Evolutionary conservation across 2,113 vertebrate species (phyloP).

Genomic region (Dipodomys merriami): DNA sequence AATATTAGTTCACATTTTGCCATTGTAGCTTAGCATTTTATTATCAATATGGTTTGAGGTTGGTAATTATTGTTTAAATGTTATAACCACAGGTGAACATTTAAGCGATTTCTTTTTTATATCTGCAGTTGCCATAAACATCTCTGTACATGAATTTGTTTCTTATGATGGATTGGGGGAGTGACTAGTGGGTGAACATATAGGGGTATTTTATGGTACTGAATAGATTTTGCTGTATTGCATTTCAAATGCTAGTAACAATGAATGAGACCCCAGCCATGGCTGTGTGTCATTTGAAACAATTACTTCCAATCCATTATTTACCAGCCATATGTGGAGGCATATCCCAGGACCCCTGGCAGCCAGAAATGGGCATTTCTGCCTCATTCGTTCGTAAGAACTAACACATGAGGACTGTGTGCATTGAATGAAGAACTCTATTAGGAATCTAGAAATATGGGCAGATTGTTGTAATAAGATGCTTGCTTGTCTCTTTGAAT

Average conservation of each 20-base stretch:
- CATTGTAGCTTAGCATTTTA: constrained; percentile 47
- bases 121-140: background rate
- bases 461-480: background rate
- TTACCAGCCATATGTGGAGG: constrained; percentile 64
- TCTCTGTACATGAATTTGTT: constrained; percentile 56
- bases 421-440: background rate
- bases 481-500: background rate
- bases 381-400: constrained; percentile 63
- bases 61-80: constrained; percentile 27
- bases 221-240: constrained; percentile 75
- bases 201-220: constrained; percentile 63
- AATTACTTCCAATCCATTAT: constrained; percentile 71
- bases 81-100: constrained; percentile 29
- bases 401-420: background rate
- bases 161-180: constrained; percentile 41
- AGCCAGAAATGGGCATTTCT: constrained; percentile 38
- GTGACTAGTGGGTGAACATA: constrained; percentile 52
- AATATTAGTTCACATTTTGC: background rate
- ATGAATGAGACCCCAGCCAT: constrained; percentile 65
- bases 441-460: background rate
- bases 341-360: constrained; percentile 27
- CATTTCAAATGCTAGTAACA: constrained; percentile 60
- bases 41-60: background rate
- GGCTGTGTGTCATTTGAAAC: constrained; percentile 41
- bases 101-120: constrained; percentile 50